phyloP scores from a whole-genome alignment of 2,113 vertebrate genomes.

The Varanus komodoensis region DNA sequence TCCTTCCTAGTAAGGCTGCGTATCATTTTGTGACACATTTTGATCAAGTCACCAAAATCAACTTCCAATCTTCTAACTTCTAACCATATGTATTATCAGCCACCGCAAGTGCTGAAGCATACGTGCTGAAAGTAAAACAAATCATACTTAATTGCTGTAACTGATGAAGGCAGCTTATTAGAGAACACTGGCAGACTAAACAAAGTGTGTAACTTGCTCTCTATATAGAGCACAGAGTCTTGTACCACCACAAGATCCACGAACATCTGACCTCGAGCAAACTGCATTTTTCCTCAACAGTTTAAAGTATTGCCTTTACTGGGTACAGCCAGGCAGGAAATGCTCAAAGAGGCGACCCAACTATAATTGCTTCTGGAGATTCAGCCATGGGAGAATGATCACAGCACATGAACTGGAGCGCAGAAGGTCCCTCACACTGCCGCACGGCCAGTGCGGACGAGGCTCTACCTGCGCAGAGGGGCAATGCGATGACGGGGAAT shows the following conservation, averaged over 20 bases:
- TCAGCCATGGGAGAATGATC: background rate
- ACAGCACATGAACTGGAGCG: background rate
- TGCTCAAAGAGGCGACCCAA: background rate
- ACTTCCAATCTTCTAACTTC: constrained; percentile 6
- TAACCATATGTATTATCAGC: background rate
- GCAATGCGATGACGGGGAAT: background rate
- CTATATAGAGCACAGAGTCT: background rate
- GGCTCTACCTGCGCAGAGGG: background rate
- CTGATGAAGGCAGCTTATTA: constrained; percentile 3
- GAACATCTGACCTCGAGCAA: background rate
- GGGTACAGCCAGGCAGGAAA: background rate
- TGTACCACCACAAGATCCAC: background rate
- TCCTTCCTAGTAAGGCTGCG: background rate
- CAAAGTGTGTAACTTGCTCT: constrained; percentile 1
- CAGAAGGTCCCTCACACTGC: background rate
- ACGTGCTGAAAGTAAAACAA: background rate
- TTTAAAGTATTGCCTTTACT: background rate
- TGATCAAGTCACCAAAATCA: background rate
- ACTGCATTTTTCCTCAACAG: constrained; percentile 21
- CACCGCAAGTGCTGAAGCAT: background rate
- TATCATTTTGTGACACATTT: background rate
- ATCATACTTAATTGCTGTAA: fast-evolving
- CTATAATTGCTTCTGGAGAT: background rate
- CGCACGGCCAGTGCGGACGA: background rate
- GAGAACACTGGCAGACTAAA: background rate